Percentiles rank a stretch among this genome's conserved stretches.
phyloP scores from a whole-genome alignment of 2,797 vertebrate species.

The Pipistrellus nathusii region DNA sequence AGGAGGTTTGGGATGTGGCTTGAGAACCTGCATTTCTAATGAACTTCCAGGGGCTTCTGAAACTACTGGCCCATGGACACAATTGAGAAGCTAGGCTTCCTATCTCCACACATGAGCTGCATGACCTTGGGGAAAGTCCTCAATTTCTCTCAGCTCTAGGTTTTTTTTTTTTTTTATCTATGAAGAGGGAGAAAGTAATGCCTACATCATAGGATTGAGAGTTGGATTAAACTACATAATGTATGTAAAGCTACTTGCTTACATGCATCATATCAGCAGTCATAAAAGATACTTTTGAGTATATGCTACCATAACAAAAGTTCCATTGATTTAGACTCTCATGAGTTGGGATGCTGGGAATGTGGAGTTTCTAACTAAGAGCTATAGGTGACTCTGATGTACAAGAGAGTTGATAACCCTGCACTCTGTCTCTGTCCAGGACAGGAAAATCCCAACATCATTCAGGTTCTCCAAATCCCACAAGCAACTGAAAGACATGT shows the following conservation, averaged over 20 bases:
- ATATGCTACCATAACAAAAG: not conserved
- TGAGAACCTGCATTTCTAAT: not conserved
- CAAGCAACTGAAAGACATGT: not conserved
- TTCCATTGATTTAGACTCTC: slow-evolving; percentile 13
- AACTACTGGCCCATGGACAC: not conserved
- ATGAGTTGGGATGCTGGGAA: not conserved
- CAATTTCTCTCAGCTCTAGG: not conserved
- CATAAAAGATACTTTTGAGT: not conserved
- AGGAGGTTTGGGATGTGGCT: not conserved
- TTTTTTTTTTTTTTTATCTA: not conserved
- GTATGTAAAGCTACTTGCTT: not conserved
- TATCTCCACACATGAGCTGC: not conserved
- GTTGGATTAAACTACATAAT: not conserved
- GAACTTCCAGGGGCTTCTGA: not conserved
- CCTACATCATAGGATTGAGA: not conserved
- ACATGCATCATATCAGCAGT: not conserved
- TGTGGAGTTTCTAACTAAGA: not conserved
- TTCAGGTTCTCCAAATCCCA: not conserved
- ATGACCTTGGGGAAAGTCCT: not conserved
- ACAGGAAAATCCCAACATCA: slow-evolving; percentile 19
- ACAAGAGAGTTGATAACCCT: not conserved
- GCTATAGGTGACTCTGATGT: not conserved
- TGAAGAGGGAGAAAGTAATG: not conserved
- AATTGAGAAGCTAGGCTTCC: not conserved
- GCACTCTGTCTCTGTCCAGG: slow-evolving; percentile 20